phyloP scores from a whole-genome alignment of 2,888 invertebrate genomes.

The Ochlodes sylvanus region DNA sequence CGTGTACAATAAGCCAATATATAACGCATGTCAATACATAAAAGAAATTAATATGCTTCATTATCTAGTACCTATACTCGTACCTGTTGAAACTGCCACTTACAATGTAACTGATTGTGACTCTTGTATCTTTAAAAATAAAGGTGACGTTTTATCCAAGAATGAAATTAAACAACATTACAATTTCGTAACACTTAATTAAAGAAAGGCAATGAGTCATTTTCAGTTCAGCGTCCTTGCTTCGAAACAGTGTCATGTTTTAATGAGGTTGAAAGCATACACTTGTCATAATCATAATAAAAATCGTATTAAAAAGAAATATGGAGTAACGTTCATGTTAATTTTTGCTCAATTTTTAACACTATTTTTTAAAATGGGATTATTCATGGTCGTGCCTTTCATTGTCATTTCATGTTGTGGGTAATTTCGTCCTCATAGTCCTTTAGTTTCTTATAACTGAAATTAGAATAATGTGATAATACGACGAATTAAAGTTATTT shows the following conservation, averaged over 20 bases:
- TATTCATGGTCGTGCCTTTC: no score
- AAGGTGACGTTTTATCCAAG: neutral
- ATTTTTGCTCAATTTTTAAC: neutral
- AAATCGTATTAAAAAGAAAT: neutral
- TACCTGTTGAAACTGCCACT: neutral
- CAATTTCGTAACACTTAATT: conserved; percentile 6
- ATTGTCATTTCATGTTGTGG: no score
- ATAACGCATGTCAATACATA: no score
- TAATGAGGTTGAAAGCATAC: conserved; percentile 5
- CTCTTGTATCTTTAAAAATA: neutral
- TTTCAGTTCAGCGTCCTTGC: conserved; percentile 11
- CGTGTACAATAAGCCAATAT: no score
- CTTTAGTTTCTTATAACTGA: no score
- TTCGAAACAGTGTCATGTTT: conserved; percentile 1
- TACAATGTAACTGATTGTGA: neutral
- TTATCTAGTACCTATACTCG: neutral
- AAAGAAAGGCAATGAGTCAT: conserved; percentile 16
- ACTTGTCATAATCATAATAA: neutral
- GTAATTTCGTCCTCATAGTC: no score
- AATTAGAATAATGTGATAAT: no score
- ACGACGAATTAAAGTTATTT: no score
- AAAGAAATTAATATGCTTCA: neutral
- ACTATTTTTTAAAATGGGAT: no score
- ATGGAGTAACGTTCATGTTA: neutral
- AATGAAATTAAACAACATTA: neutral